Conservation (phyloP, 2,888 invertebrate genomes). For the Rotaria macrura region DNA sequence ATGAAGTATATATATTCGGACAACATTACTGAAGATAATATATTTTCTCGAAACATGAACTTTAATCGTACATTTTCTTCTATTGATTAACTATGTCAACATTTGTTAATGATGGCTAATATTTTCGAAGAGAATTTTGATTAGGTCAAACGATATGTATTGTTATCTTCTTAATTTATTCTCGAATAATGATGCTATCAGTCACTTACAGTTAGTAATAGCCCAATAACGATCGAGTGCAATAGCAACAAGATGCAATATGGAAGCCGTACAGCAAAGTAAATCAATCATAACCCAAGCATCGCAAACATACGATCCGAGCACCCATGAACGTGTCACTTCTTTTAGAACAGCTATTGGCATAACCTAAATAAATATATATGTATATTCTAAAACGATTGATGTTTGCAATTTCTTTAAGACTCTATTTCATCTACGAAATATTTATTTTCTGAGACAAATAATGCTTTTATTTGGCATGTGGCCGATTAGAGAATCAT, state of each 20-base stretch:
- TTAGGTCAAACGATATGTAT: too few species aligned
- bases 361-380: constrained; percentile 38
- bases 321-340: constrained; percentile 60
- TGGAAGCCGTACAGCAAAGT: constrained; percentile 87
- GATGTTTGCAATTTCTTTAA: neutral
- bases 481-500: too few species aligned
- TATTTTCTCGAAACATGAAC: too few species aligned
- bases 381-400: neutral
- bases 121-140: neutral
- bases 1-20: too few species aligned
- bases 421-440: neutral
- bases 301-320: constrained; percentile 76
- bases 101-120: neutral
- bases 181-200: neutral
- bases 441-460: neutral
- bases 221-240: constrained; percentile 96
- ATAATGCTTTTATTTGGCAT: too few species aligned
- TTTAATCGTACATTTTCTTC: too few species aligned
- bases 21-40: too few species aligned
- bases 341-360: constrained; percentile 52
- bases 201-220: constrained; percentile 64
- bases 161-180: neutral
- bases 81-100: neutral
- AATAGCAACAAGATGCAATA: constrained; percentile 87
- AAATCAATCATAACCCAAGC: constrained; percentile 95